Evolutionary conservation across 2,797 vertebrate species (phyloP), one percentile per base, ranked within the genome.

Genomic region (Sebastes vulpes): DNA sequence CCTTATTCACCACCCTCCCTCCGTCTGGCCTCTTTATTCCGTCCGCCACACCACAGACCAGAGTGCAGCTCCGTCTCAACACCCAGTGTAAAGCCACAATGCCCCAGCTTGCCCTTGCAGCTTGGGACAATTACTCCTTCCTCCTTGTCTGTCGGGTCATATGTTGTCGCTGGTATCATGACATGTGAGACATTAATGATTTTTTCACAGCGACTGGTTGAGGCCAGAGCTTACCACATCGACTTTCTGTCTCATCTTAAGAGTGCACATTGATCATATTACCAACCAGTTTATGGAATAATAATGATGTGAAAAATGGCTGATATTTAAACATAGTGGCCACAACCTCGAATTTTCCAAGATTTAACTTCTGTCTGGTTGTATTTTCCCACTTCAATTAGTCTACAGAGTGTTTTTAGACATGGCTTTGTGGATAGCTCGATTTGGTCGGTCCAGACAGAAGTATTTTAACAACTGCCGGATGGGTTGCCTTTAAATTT

Each of bases 241-340:
- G 80, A 72, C 73, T 89, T 87, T 84, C 32, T 46, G 42, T 73
- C 70, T 18, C 3, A 2, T 75, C 50, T 77, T 60, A 72, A 72
- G 59, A 75, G 68, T 65, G 65, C 66, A 81, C 87, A 83, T 84
- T 84, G 79, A 92, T 86, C 78, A 83, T 87, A 92, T 87, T 84
- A 89, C 79, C 77, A 89, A 81, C 53, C 59, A 70, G 75, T 90
- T 92, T 89, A 90, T 82, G 58, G 85, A 78, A 81, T 61, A 81
- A 65, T 72, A 85, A 89, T 65, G 79, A 87, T 75, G 69, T 86
- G 89, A 89, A 85, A 84, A 91, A 84, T 84, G 74, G 54, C 67
- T 75, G 76, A 83, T 83, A 82, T 90, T 92, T 83, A 83, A 87
- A 91, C 83, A 87, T 57, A 35, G 72, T 9, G 68, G 73, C 81